Percentiles rank a stretch among this genome's conserved stretches.
These are phyloP conservation scores for Pachycephala philippinensis DNA, from an alignment of 2,113 vertebrate species.

Conservation along the genomic window DNA sequence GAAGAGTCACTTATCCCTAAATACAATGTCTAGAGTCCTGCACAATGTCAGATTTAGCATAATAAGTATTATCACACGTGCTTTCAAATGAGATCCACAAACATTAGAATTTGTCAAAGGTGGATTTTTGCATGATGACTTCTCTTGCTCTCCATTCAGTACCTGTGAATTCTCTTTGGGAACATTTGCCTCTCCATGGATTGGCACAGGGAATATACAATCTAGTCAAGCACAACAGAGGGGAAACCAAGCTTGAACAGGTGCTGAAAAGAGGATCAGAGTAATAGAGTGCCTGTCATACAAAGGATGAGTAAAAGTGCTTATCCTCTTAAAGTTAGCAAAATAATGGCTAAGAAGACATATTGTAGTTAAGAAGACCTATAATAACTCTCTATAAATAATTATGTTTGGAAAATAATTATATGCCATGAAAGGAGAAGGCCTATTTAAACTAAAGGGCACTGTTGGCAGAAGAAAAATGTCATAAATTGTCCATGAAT, in stretches of 20 bases:
- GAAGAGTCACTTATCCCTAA: background rate
- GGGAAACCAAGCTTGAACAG: background rate
- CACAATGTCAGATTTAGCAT: background rate
- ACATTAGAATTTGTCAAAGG: background rate
- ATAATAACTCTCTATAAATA: slow-evolving; percentile 9
- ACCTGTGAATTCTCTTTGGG: background rate
- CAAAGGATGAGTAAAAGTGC: background rate
- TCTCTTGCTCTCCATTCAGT: background rate
- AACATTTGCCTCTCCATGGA: background rate
- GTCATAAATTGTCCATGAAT: slow-evolving; percentile 16
- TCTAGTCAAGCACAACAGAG: background rate
- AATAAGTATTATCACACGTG: background rate
- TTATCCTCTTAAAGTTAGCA: background rate
- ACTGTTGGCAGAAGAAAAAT: slow-evolving; percentile 34
- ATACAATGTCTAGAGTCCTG: background rate
- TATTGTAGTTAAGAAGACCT: background rate
- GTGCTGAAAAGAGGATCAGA: background rate
- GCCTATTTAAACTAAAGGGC: slow-evolving; percentile 25
- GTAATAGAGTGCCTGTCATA: background rate
- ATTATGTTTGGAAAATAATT: slow-evolving; percentile 29
- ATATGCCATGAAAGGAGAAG: background rate
- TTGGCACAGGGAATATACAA: background rate
- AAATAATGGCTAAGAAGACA: background rate
- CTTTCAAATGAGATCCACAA: background rate
- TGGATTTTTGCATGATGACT: background rate